Percentiles rank a stretch among this genome's conserved stretches.
Conservation (phyloP, 2,113 vertebrate species). For the Harpagus bidentatus region DNA sequence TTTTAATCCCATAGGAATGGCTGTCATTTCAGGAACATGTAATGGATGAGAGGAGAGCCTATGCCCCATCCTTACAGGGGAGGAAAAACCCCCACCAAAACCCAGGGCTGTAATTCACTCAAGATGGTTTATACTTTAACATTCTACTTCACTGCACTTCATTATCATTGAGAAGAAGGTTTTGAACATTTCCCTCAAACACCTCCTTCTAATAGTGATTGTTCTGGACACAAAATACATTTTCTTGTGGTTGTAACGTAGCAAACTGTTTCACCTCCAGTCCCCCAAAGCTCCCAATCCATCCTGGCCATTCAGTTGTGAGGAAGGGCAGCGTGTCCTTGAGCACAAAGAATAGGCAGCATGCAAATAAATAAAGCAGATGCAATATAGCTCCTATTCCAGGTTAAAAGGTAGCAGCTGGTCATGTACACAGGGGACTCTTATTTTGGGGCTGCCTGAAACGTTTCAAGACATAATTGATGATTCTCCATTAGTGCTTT, state of each 20-base stretch:
- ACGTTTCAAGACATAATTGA: background rate
- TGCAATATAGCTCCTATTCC: background rate
- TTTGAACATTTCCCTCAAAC: background rate
- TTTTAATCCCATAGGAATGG: background rate
- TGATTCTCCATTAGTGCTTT: background rate
- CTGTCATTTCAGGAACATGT: background rate
- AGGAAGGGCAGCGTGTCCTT: background rate
- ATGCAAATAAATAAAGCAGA: background rate
- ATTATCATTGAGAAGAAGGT: background rate
- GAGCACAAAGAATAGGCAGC: background rate
- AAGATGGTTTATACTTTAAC: background rate
- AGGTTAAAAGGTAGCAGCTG: background rate
- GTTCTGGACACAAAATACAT: background rate
- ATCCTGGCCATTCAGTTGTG: background rate
- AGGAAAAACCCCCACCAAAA: background rate
- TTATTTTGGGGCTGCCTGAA: background rate
- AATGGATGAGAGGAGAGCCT: background rate
- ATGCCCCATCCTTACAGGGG: background rate
- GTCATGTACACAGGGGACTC: background rate
- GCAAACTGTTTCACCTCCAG: background rate
- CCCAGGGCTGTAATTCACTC: background rate
- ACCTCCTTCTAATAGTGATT: background rate
- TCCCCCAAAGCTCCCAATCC: background rate
- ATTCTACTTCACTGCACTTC: background rate
- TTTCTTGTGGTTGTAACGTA: background rate